Base-by-base conservation (phyloP, 2,888 invertebrate genomes). In the Lordiphosa andalusiaca region DNA sequence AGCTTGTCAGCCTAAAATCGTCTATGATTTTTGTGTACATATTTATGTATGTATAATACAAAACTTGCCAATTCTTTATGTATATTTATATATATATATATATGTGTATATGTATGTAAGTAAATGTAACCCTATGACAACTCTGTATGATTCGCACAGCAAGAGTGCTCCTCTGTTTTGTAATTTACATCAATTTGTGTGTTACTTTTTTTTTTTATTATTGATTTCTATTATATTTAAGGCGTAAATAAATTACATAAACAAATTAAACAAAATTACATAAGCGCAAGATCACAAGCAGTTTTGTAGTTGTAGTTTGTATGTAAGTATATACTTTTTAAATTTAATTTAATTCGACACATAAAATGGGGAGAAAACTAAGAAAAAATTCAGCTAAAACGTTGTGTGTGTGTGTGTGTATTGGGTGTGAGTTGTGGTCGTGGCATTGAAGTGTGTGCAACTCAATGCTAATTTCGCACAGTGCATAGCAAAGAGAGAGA, bases 271-370 rank as follows among this genome's bases (percentile, higher is more conserved):
- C 48, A 54, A 64, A 21, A 30, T 56, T 39, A 41, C 19, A 41
- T 64, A 60, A 67, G 69, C 69, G 71, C 66, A 74, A 84, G 75
- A 80, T 80, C 78, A 84, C 83, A 82, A 80, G 74, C 85, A 68
- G 74, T 80, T 84, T 59, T 46, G 16, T 55, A 40, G 41, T 59
- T 53, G 50, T 38, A 16, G 33, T 38, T 60, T 51, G 36, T 42
- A 21, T 41, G 30, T 52, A 48, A 40, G 41, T 53, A 51, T 52
- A 55, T 55, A 67, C 40, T 39, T 65, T 30, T 50, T 58, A 30
- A 48, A 23, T 59, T 50, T 25, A 47, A 23, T 66, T 67, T 68
- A 49, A 53, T 49, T 60, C 59, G 44, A 58, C 44, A 63, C 62
- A 56, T 56, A 63, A 66, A 53, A 65, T 25, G 25, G 25, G 7